Evolutionary conservation across 2,888 invertebrate species (phyloP), one percentile per base, ranked within the genome.

Genomic region (Troides oblongomaculatus): DNA sequence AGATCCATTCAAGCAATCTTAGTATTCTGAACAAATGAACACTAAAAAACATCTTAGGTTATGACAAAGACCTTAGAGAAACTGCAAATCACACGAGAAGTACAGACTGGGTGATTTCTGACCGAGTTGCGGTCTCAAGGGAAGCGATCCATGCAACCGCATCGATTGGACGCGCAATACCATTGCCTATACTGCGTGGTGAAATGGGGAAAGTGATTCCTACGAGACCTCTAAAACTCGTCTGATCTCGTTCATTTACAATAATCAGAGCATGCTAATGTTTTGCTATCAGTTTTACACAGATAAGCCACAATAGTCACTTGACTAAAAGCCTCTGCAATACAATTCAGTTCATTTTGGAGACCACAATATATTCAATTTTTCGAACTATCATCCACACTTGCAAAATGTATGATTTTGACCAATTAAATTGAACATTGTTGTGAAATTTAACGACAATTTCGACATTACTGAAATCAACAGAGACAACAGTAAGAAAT

Each of bases 141-240:
- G 85, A 85, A 84, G 84, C 80, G 81, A 83, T 84, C 81, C 78
- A 71, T 76, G 82, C 78, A 82, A 87, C 87, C 87, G 75, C 86
- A 84, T 72, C 80, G 80, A 85, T 84, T 81, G 83, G 76, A 84
- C 81, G 81, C 78, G 75, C 77, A 75, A 73, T 70, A 74, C 75
- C 77, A 77, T 73, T 78, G 76, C 68, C 68, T 53, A 50, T 77
- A 79, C 79, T 72, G 73, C 62, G 66, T 69, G 60, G 66, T 70
- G 75, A 79, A 81, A 84, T 83, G 83, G 79, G 46, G 83, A 86
- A 86, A 85, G 84, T 83, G 78, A 84, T 84, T 84, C 82, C 70
- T 46, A 66, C 63, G 50, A 66, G 30, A 53, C 30, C 23, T 30
- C 57, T 58, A 62, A 10, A 61, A 62, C 63, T 25, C 39, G 58